Conservation (phyloP, 35 echinoderm and acorn worm genomes). For the Apostichopus japonicus region DNA sequence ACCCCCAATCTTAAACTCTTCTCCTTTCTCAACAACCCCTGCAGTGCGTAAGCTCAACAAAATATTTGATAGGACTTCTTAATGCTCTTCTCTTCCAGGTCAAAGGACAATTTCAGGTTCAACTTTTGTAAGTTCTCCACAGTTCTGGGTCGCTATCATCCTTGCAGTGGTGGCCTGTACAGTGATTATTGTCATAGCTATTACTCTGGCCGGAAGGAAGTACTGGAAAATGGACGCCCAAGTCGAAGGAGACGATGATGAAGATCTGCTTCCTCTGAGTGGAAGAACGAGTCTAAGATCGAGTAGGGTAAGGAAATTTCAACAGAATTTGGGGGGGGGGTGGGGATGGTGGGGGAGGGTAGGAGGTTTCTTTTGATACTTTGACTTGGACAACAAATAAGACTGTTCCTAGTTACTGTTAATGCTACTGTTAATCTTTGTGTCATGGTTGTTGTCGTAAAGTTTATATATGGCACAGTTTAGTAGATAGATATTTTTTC, state of each 20-base stretch:
- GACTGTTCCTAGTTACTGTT: not conserved
- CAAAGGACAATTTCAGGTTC: not conserved
- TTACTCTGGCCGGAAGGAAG: conserved; percentile 16
- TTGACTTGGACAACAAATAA: not conserved
- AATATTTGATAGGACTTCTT: too few relatives aligned
- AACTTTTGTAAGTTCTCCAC: not conserved
- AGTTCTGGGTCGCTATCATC: conserved; percentile 38
- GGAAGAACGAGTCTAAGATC: not conserved
- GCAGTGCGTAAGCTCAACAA: too few relatives aligned
- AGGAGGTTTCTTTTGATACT: too few relatives aligned
- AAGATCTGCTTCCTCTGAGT: not conserved
- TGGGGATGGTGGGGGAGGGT: too few relatives aligned
- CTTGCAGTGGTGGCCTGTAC: conserved; percentile 22
- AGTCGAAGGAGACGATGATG: not conserved
- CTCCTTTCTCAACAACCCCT: too few relatives aligned
- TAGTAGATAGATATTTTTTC: too few relatives aligned
- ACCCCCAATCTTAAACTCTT: too few relatives aligned
- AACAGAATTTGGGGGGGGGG: too few relatives aligned
- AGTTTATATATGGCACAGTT: too few relatives aligned
- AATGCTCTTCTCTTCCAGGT: not conserved
- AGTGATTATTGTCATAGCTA: conserved; percentile 8
- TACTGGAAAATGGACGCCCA: conserved; percentile 10
- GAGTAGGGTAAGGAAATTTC: conserved; percentile 13
- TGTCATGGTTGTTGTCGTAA: too few relatives aligned
- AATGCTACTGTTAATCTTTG: too few relatives aligned